Percentiles rank a stretch among this genome's conserved stretches.
Conservation (phyloP, 2,888 invertebrate genomes). For the Cremastinae sp. region DNA sequence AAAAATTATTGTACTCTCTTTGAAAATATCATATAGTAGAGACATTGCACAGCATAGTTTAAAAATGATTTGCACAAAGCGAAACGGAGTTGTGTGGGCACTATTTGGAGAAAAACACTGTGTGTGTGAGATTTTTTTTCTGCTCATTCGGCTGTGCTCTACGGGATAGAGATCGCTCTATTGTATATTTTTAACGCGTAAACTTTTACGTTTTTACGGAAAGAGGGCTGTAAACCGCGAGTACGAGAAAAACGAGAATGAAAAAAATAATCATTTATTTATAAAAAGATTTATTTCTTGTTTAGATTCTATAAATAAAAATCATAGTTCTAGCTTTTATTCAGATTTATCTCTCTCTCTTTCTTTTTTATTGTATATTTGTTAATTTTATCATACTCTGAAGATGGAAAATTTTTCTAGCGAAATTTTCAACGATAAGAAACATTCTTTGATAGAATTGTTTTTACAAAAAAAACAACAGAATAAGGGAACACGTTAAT, state of each 20-base stretch:
- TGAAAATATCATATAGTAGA: conserved; percentile 65
- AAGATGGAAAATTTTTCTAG: conserved; percentile 39
- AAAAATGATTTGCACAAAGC: conserved; percentile 61
- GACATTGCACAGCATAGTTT: conserved; percentile 59
- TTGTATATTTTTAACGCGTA: conserved; percentile 56
- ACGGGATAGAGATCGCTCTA: conserved; percentile 54
- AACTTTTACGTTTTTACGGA: conserved; percentile 37
- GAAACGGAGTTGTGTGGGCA: conserved; percentile 47
- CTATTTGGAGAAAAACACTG: conserved; percentile 48
- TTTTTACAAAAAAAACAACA: conserved; percentile 28
- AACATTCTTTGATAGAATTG: conserved; percentile 48
- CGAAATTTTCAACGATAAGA: conserved; percentile 43
- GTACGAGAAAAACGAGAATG: not conserved
- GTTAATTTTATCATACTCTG: conserved; percentile 49
- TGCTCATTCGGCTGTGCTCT: conserved; percentile 67
- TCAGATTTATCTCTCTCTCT: conserved; percentile 36
- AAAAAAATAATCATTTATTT: conserved; percentile 50
- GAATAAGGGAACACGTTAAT: conserved; percentile 14
- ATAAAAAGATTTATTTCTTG: conserved; percentile 53
- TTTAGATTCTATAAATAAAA: conserved; percentile 38
- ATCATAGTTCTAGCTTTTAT: conserved; percentile 50
- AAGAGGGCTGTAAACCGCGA: conserved; percentile 12
- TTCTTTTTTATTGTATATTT: conserved; percentile 53
- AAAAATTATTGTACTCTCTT: conserved; percentile 64
- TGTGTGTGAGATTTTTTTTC: conserved; percentile 61